Evolutionary conservation across 2,888 invertebrate species (phyloP).

Genomic region (Brachyptera risi): DNA sequence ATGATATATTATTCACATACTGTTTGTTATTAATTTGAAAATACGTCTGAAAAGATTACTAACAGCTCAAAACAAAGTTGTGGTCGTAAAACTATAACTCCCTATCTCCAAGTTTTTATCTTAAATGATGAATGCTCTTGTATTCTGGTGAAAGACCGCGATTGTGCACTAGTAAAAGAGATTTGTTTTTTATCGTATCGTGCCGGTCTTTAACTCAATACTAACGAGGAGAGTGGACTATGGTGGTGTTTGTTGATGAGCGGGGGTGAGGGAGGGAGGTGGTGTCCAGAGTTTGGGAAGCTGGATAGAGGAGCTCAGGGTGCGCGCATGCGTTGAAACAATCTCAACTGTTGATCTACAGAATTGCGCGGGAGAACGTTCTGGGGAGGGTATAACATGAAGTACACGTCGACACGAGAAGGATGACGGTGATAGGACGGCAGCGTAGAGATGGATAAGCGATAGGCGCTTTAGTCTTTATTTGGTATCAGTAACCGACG

Average conservation of each 20-base stretch:
- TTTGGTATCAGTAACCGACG: conserved; percentile 7
- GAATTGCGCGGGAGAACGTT: conserved; percentile 10
- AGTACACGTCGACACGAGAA: conserved; percentile 1
- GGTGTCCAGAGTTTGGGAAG: neutral
- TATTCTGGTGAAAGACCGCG: conserved; percentile 4
- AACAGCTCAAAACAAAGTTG: too few species aligned
- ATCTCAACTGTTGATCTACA: neutral
- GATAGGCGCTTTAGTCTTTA: conserved; percentile 3
- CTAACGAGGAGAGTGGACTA: conserved; percentile 14
- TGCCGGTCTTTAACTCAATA: conserved; percentile 6
- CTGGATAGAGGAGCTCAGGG: neutral
- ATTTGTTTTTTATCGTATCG: neutral
- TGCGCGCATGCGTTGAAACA: neutral
- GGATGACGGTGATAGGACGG: neutral
- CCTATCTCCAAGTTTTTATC: conserved; percentile 6
- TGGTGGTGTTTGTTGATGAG: neutral
- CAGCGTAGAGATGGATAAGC: conserved; percentile 5
- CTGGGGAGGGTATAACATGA: neutral
- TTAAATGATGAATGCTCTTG: conserved; percentile 8
- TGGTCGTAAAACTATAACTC: too few species aligned
- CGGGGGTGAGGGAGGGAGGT: neutral
- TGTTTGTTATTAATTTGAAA: too few species aligned
- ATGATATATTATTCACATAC: too few species aligned
- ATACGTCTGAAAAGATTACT: too few species aligned
- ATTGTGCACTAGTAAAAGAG: neutral